These are phyloP conservation scores for Leistus spinibarbis DNA, from an alignment of 2,888 invertebrate species.

Conservation along the genomic window DNA sequence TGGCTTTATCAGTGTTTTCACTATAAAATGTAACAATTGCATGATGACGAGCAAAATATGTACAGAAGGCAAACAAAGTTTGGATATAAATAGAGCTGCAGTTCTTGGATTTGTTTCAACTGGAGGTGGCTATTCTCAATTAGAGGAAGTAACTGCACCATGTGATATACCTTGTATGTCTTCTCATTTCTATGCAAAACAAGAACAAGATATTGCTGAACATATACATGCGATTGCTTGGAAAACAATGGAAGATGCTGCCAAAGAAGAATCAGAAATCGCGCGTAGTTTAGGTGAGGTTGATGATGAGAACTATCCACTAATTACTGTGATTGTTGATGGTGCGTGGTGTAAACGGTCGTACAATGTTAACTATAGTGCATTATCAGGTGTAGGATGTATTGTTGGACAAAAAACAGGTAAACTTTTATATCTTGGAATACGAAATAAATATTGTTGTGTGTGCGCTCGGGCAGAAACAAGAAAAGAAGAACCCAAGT, in stretches of 20 bases:
- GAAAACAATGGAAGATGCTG: background rate
- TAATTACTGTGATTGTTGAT: background rate
- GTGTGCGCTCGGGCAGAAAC: background rate
- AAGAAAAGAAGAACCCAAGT: background rate
- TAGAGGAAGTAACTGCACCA: background rate
- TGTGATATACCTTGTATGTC: background rate
- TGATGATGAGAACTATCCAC: background rate
- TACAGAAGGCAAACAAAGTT: background rate
- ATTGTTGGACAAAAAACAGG: background rate
- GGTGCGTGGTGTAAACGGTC: background rate
- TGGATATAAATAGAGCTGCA: conserved; percentile 28
- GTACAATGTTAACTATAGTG: conserved; percentile 41
- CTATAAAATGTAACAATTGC: conserved; percentile 2
- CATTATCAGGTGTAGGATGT: conserved; percentile 44
- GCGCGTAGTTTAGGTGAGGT: background rate
- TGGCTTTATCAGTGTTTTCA: conserved; percentile 10
- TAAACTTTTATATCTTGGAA: background rate
- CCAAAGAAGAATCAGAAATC: background rate
- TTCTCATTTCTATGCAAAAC: background rate
- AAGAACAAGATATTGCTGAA: background rate
- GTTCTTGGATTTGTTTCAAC: conserved; percentile 25
- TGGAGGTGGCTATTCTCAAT: conserved; percentile 26
- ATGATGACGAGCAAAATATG: background rate
- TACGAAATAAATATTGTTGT: background rate
- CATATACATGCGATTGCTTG: background rate